These are phyloP conservation scores for Pachyuromys duprasi DNA, from an alignment of 2,797 vertebrate genomes.

Conservation along the genomic window DNA sequence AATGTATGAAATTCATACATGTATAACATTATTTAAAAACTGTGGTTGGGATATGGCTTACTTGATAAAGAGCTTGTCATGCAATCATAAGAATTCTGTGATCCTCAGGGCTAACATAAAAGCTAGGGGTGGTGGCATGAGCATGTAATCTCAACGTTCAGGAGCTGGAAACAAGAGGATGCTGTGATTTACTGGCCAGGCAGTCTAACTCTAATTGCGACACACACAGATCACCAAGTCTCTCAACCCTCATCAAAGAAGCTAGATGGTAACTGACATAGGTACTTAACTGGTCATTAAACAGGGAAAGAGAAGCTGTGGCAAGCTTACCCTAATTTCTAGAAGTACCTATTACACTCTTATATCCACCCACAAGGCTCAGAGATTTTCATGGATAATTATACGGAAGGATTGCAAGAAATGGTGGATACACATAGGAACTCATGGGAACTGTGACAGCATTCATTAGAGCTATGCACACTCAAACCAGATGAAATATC, in stretches of 20 bases:
- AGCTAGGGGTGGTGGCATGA: background rate
- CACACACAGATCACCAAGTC: background rate
- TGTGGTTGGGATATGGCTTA: background rate
- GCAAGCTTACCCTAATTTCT: background rate
- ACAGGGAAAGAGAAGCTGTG: background rate
- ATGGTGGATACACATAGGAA: background rate
- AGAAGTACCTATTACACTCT: background rate
- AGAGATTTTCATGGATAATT: background rate
- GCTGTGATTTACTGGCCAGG: background rate
- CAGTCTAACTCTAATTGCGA: background rate
- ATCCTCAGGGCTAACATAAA: background rate
- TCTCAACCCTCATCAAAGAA: background rate
- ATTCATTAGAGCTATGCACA: background rate
- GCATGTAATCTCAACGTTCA: background rate
- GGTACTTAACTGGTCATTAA: background rate
- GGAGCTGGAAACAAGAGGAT: background rate
- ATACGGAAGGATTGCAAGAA: background rate
- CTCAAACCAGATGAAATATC: background rate
- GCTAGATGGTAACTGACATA: background rate
- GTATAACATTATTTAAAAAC: background rate
- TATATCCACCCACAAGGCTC: background rate
- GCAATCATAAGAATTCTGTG: background rate
- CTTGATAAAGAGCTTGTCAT: background rate
- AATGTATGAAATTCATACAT: background rate
- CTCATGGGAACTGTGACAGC: background rate